Evolutionary conservation across 2,888 invertebrate species (phyloP).

Genomic region (Minunthozetes semirufus): DNA sequence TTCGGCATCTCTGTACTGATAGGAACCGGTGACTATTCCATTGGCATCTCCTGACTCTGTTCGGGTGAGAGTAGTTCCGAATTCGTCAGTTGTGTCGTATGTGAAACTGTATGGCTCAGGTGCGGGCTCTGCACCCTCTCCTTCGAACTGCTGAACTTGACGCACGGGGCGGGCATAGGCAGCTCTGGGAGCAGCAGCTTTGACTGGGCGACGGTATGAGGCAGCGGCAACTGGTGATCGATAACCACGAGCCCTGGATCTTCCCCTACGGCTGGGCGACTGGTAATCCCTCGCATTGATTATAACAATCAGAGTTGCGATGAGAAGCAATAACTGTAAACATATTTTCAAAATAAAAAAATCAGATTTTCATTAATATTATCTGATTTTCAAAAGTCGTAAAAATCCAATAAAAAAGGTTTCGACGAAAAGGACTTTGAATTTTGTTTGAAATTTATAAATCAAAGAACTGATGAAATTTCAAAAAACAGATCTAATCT

Average conservation of each 20-base stretch:
- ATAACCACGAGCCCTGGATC: conserved; percentile 10
- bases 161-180: conserved; percentile 10
- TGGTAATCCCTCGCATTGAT: not conserved
- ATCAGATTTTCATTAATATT: not conserved
- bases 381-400: not conserved
- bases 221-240: not conserved
- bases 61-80: conserved; percentile 32
- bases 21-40: conserved; percentile 28
- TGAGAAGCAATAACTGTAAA: not conserved
- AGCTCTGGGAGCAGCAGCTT: not conserved
- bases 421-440: too few species aligned
- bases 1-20: conserved; percentile 30
- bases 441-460: too few species aligned
- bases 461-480: too few species aligned
- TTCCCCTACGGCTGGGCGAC: conserved; percentile 4
- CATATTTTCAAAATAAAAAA: not conserved
- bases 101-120: conserved; percentile 34
- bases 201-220: not conserved
- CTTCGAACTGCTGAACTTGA: conserved; percentile 12
- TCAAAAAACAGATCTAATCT: too few species aligned
- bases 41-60: conserved; percentile 34
- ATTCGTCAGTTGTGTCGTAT: conserved; percentile 35
- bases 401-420: not conserved
- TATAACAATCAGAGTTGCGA: not conserved
- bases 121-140: not conserved